A percentile compares a stretch with the other conserved stretches of the same genome.
Conservation (phyloP, 1,140 invertebrate genomes). For the Prorops nasuta region DNA sequence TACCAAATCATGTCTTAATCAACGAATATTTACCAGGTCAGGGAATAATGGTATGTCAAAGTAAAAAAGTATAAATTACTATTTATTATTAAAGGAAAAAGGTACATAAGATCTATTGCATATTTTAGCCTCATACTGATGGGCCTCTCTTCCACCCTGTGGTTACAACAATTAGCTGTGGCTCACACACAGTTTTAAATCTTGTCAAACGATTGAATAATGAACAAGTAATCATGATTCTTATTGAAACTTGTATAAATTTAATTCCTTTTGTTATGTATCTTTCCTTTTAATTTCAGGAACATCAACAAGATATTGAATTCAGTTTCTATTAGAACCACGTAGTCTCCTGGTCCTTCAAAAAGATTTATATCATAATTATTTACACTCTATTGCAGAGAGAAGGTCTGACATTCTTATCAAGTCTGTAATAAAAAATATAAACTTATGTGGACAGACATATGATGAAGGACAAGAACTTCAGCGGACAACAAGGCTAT, state of each 20-base stretch:
- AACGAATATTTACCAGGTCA: slow-evolving; percentile 95
- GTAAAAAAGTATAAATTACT: background rate
- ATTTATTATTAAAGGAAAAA: background rate
- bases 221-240: slow-evolving; percentile 28
- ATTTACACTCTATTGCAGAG: slow-evolving; percentile 89
- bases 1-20: slow-evolving; percentile 91
- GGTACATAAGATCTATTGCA: slow-evolving; percentile 16
- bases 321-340: slow-evolving; percentile 75
- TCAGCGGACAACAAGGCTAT: slow-evolving; percentile 73
- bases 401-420: slow-evolving; percentile 68
- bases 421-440: slow-evolving; percentile 66
- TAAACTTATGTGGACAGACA: slow-evolving; percentile 60
- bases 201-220: slow-evolving; percentile 66
- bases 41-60: slow-evolving; percentile 75
- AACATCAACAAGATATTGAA: slow-evolving; percentile 40
- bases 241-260: background rate
- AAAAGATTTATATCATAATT: slow-evolving; percentile 79
- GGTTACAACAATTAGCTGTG: slow-evolving; percentile 89
- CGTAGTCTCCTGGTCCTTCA: slow-evolving; percentile 85
- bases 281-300: slow-evolving; percentile 32
- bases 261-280: background rate
- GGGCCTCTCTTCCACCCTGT: slow-evolving; percentile 91
- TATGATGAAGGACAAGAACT: slow-evolving; percentile 61
- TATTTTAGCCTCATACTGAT: slow-evolving; percentile 84
- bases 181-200: slow-evolving; percentile 85